These are phyloP conservation scores for Erebia epiphron DNA, from an alignment of 2,888 invertebrate genomes.

Conservation along the genomic window DNA sequence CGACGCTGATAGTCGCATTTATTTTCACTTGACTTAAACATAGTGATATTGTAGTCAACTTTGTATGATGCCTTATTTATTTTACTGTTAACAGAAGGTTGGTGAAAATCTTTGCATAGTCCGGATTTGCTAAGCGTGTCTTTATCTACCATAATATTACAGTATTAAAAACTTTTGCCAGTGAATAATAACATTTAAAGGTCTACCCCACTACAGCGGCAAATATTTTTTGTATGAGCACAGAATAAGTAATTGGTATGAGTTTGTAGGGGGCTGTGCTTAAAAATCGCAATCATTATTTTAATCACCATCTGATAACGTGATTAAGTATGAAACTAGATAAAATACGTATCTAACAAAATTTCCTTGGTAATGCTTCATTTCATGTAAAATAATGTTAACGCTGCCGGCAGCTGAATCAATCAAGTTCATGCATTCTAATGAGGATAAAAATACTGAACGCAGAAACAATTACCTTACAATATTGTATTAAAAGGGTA, in stretches of 20 bases:
- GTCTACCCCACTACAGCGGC: too few relatives aligned
- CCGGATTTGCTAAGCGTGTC: too few relatives aligned
- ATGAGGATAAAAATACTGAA: conserved; percentile 36
- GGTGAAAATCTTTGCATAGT: background rate
- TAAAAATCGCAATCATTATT: too few relatives aligned
- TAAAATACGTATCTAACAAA: background rate
- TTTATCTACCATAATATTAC: too few relatives aligned
- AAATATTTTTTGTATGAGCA: too few relatives aligned
- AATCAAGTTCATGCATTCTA: conserved; percentile 39
- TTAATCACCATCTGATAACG: background rate
- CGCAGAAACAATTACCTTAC: conserved; percentile 33
- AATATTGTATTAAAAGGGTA: conserved; percentile 29
- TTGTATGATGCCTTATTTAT: conserved; percentile 7
- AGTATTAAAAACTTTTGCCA: too few relatives aligned
- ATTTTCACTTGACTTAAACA: conserved; percentile 49
- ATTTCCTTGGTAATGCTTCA: conserved; percentile 9
- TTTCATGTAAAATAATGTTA: conserved; percentile 28
- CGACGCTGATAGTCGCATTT: conserved; percentile 55
- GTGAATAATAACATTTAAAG: too few relatives aligned
- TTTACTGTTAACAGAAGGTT: background rate
- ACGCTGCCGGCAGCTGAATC: conserved; percentile 34
- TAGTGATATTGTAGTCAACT: conserved; percentile 26
- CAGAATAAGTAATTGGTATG: too few relatives aligned
- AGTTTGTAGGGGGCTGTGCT: too few relatives aligned
- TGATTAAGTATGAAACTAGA: background rate